phyloP scores from a whole-genome alignment of 2,797 vertebrate species.

The Pyrocephalus nanus region DNA sequence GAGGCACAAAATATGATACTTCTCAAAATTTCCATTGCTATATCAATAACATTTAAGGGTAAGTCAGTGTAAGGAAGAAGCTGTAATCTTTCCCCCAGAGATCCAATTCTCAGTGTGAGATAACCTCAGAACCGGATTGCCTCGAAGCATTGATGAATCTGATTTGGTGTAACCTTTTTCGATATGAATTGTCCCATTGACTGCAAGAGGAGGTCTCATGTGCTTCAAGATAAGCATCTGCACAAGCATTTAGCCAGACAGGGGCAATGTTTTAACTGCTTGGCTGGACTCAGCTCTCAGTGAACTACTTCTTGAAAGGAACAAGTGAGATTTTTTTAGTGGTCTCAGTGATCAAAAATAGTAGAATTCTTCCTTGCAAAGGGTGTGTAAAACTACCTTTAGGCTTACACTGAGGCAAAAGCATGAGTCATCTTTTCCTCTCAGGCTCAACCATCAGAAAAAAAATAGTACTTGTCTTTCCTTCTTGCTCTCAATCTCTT shows the following conservation, averaged over 20 bases:
- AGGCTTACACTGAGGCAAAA: background rate
- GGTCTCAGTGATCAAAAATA: background rate
- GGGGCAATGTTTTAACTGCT: background rate
- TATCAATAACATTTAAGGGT: background rate
- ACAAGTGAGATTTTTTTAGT: background rate
- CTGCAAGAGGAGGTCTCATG: background rate
- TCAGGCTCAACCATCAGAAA: background rate
- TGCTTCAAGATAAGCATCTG: conserved; percentile 21
- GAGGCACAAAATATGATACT: background rate
- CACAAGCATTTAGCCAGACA: background rate
- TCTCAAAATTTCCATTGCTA: background rate
- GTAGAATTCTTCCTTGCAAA: background rate
- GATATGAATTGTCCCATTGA: background rate
- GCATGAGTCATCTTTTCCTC: background rate
- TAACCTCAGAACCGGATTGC: conserved; percentile 2
- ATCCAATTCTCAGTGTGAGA: background rate
- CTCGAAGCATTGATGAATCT: background rate
- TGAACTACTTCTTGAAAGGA: background rate
- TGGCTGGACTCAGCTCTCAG: background rate
- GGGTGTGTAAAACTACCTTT: background rate
- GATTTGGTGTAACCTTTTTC: background rate
- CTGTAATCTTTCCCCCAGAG: background rate
- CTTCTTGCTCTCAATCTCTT: background rate
- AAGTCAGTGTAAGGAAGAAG: background rate
- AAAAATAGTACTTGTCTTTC: rapidly evolving